phyloP scores from a whole-genome alignment of 23 tunicate genomes.

The Oikopleura dioica region DNA sequence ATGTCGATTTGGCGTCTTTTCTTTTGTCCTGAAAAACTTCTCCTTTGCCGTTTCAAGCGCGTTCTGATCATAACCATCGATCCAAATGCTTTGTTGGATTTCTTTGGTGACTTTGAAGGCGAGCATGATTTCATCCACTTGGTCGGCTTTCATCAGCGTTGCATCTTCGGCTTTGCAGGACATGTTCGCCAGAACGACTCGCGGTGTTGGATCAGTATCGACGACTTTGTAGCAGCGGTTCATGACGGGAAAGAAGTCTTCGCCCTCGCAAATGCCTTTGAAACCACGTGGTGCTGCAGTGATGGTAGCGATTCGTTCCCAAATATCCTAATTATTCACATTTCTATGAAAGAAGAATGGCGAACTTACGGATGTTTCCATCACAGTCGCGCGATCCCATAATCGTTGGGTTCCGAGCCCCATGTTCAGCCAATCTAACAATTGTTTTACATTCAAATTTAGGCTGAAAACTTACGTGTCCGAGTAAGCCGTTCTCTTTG shows the following conservation, averaged over 20 bases:
- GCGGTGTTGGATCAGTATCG: neutral
- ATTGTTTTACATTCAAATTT: too few species aligned
- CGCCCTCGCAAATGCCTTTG: neutral
- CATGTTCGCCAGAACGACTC: neutral
- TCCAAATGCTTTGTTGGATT: neutral
- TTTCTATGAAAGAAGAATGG: too few species aligned
- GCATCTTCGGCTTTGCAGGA: neutral
- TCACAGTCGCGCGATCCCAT: too few species aligned
- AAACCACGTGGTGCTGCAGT: constrained; percentile 2
- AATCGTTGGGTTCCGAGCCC: too few species aligned
- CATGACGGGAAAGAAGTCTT: neutral
- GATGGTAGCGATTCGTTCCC: constrained; percentile 9
- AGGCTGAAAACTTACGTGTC: too few species aligned
- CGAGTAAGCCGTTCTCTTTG: too few species aligned
- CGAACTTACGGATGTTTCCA: neutral
- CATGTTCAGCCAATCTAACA: too few species aligned
- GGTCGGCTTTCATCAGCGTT: neutral
- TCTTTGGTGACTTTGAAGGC: neutral
- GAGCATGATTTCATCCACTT: neutral
- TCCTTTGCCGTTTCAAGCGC: too few species aligned
- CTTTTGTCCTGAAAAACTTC: too few species aligned
- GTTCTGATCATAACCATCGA: too few species aligned
- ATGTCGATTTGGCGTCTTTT: too few species aligned
- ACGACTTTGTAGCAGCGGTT: neutral
- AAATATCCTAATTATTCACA: neutral